Evolutionary conservation across 2,113 vertebrate genomes (phyloP), one percentile per base, ranked within the genome.

Genomic region (Podarcis cretensis): DNA sequence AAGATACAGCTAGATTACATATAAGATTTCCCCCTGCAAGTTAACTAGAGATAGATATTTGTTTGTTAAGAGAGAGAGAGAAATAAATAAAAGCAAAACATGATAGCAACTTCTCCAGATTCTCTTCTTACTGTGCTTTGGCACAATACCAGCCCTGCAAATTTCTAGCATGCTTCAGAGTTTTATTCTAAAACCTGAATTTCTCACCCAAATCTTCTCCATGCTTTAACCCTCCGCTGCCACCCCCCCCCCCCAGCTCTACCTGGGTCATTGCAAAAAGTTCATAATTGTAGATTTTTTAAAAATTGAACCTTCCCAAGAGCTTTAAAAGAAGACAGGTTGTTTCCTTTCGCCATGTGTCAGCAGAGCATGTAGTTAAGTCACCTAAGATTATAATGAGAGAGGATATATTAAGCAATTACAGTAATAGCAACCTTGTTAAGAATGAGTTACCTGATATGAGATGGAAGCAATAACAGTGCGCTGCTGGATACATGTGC

Each of bases 401-500:
- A 83, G 74, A 89, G 63, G 87, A 83, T 84, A 83, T 78, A 89
- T 84, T 89, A 89, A 89, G 87, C 87, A 89, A 89, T 89, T 89
- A 89, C 10, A 78, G 87, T 89, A 89, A 89, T 89, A 89, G 63
- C 87, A 69, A 77, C 87, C 87, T 89, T 89, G 81, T 89, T 89
- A 89, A 89, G 74, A 89, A 84, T 78, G 81, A 89, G 87, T 77
- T 89, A 89, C 74, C 63, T 37, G 81, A 89, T 78, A 77, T 83
- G 81, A 83, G 87, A 78, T 68, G 37, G 87, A 57, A 84, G 81
- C 73, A 89, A 89, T 89, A 84, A 89, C 87, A 83, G 81, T 78
- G 40, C 40, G 0, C 74, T 84, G 18, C 10, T 63, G 27, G n/a
- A 35, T 78, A 32, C 87, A 77, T 78, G 87, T 89, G 65, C 74